These are phyloP conservation scores for Myotis pilosus DNA, from an alignment of 2,797 vertebrate species.

Conservation along the genomic window DNA sequence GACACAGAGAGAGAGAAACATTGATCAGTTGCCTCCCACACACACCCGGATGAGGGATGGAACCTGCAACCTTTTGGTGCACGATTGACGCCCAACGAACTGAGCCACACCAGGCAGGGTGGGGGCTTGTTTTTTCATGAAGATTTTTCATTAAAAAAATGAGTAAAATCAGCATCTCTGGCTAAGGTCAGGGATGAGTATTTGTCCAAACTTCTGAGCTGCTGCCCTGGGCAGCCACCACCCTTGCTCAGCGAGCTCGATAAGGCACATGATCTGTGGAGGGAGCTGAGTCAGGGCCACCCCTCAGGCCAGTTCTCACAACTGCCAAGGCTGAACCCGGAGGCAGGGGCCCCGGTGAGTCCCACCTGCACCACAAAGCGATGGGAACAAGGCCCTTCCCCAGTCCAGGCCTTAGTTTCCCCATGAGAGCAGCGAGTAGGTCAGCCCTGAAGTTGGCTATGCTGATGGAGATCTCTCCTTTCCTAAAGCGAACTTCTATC, in stretches of 20 bases:
- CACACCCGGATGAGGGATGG: no score
- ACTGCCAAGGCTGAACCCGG: background rate
- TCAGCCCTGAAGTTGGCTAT: background rate
- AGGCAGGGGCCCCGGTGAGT: background rate
- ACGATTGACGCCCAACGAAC: no score
- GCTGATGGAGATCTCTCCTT: background rate
- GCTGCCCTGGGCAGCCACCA: rapidly evolving
- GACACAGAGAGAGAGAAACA: no score
- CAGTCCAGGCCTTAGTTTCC: background rate
- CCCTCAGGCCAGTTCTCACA: background rate
- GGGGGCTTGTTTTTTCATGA: no score
- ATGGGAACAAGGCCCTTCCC: background rate
- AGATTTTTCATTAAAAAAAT: background rate
- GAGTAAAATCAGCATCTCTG: background rate
- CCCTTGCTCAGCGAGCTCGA: background rate
- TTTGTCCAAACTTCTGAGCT: background rate
- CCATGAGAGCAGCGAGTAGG: background rate
- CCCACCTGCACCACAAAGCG: background rate
- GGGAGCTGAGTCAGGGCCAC: background rate
- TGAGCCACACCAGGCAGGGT: no score
- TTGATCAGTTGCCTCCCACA: no score
- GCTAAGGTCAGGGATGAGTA: background rate
- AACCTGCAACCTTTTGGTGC: no score
- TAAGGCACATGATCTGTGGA: no score
- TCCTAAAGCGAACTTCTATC: background rate